Percentiles rank a stretch among this genome's conserved stretches.
phyloP scores from a whole-genome alignment of 2,113 vertebrate genomes.

The Ploceus nigricollis region DNA sequence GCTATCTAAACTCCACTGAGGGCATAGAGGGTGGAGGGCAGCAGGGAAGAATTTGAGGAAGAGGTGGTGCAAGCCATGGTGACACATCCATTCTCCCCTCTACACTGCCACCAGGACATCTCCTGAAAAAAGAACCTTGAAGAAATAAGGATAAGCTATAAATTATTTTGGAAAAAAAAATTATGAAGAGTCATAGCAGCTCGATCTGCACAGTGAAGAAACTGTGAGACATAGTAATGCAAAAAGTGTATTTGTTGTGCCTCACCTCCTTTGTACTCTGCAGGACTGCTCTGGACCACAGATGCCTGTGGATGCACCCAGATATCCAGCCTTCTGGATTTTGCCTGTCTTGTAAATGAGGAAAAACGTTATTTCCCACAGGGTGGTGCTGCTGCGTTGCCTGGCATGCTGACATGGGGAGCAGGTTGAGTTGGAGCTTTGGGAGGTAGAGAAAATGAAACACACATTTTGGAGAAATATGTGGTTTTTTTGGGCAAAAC shows the following conservation, averaged over 20 bases:
- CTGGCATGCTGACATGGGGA: rapidly evolving
- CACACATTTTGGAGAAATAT: not conserved
- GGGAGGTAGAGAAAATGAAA: rapidly evolving
- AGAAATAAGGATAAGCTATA: not conserved
- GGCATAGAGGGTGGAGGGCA: not conserved
- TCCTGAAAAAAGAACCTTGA: not conserved
- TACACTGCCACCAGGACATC: not conserved
- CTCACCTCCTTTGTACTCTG: not conserved
- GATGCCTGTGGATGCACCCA: not conserved
- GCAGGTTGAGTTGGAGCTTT: not conserved
- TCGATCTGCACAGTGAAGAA: not conserved
- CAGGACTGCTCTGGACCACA: not conserved
- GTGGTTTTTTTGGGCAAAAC: not conserved
- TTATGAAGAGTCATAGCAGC: not conserved
- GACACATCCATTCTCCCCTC: not conserved
- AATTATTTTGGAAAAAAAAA: not conserved
- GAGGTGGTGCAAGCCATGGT: not conserved
- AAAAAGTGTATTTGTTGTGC: not conserved
- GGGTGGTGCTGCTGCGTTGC: constrained; percentile 18
- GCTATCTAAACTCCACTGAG: not conserved
- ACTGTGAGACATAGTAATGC: rapidly evolving
- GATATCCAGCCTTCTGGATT: not conserved
- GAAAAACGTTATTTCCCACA: not conserved
- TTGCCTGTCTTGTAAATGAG: not conserved
- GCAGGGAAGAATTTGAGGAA: not conserved